phyloP scores from a whole-genome alignment of 2,797 vertebrate genomes.

The Schizothorax lantsangensis region DNA sequence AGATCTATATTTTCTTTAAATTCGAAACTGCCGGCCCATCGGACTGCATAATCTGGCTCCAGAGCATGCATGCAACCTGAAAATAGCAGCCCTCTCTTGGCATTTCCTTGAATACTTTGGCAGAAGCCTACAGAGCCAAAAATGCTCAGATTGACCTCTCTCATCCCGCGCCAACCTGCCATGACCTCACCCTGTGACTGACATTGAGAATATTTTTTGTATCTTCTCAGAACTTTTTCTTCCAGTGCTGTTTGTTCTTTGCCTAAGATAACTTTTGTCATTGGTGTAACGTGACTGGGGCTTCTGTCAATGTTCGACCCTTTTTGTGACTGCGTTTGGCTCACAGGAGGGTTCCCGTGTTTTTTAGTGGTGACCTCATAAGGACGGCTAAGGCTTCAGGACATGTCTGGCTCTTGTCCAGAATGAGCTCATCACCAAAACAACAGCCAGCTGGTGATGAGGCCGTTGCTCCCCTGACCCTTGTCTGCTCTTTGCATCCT shows the following conservation, averaged over 20 bases:
- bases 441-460: slow-evolving; percentile 62
- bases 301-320: background rate
- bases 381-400: slow-evolving; percentile 46
- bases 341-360: slow-evolving; percentile 1
- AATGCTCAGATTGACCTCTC: slow-evolving; percentile 33
- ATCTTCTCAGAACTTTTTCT: slow-evolving; percentile 62
- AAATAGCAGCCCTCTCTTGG: slow-evolving; percentile 52
- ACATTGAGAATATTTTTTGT: slow-evolving; percentile 36
- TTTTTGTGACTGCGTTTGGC: slow-evolving; percentile 12
- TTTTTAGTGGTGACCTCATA: slow-evolving; percentile 68
- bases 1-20: background rate
- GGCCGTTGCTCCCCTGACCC: slow-evolving; percentile 62
- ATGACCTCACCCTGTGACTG: slow-evolving; percentile 53
- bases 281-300: slow-evolving; percentile 4
- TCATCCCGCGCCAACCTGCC: slow-evolving; percentile 38
- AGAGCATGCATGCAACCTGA: slow-evolving; percentile 51
- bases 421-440: slow-evolving; percentile 75
- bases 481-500: slow-evolving; percentile 19
- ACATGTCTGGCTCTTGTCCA: slow-evolving; percentile 63
- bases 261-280: background rate
- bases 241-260: slow-evolving; percentile 55
- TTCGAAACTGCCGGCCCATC: slow-evolving; percentile 11
- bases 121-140: slow-evolving; percentile 38
- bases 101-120: slow-evolving; percentile 49
- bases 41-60: slow-evolving; percentile 39